Evolutionary conservation across 2,113 vertebrate genomes (phyloP).

Genomic region (Hemichromis elongatus): DNA sequence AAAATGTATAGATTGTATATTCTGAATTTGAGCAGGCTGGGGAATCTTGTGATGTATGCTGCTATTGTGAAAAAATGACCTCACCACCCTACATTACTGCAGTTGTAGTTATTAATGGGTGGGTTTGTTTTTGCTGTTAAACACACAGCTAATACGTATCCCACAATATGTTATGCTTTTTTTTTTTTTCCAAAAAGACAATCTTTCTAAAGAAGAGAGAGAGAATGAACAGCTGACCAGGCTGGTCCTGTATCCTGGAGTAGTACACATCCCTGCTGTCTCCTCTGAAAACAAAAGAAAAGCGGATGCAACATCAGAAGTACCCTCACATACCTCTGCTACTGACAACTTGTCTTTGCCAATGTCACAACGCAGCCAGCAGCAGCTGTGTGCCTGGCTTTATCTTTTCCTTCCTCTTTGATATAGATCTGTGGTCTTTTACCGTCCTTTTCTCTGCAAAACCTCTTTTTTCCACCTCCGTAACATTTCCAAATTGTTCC

Average conservation of each 20-base stretch:
- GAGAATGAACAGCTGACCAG: neutral
- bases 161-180: neutral
- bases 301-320: constrained; percentile 13
- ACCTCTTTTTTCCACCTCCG: no score
- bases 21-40: neutral
- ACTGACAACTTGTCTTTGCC: constrained; percentile 33
- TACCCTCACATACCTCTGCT: neutral
- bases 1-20: neutral
- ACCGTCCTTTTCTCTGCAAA: neutral
- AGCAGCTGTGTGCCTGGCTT: constrained; percentile 17
- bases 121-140: neutral
- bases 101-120: neutral
- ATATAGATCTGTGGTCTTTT: constrained; percentile 5
- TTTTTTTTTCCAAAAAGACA: no score
- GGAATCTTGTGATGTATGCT: neutral
- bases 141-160: neutral
- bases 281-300: neutral
- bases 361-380: neutral
- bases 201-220: neutral
- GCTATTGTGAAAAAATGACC: neutral
- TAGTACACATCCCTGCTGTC: neutral
- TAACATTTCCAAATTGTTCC: no score
- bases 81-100: neutral
- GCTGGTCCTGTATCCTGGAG: neutral
- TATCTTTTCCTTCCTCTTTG: constrained; percentile 4